phyloP scores from a whole-genome alignment of 2,888 invertebrate genomes.

The Panopea generosa region DNA sequence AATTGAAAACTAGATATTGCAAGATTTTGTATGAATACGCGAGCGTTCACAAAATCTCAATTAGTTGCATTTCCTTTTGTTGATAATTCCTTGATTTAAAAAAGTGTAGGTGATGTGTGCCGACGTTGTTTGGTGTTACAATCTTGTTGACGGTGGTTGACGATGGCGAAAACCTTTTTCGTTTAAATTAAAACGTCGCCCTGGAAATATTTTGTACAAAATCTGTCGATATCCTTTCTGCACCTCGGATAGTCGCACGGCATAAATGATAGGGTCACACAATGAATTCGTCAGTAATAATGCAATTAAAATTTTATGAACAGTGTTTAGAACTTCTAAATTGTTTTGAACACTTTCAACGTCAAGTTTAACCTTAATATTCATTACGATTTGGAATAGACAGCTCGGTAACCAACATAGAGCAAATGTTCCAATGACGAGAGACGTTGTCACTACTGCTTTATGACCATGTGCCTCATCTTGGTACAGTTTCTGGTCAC shows the following conservation, averaged over 20 bases:
- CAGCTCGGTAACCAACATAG: slow-evolving; percentile 76
- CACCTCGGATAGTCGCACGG: slow-evolving; percentile 70
- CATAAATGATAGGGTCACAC: slow-evolving; percentile 76
- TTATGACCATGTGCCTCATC: slow-evolving; percentile 70
- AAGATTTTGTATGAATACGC: too few species aligned
- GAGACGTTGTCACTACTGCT: slow-evolving; percentile 74
- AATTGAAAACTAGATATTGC: too few species aligned
- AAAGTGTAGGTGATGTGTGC: background rate
- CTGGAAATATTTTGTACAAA: slow-evolving; percentile 13
- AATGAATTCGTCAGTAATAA: slow-evolving; percentile 70
- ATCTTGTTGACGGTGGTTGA: too few species aligned
- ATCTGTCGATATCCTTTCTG: slow-evolving; percentile 65
- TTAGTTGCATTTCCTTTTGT: too few species aligned
- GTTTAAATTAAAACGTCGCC: background rate
- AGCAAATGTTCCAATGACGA: slow-evolving; percentile 77
- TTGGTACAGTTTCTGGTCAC: slow-evolving; percentile 43
- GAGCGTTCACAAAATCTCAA: too few species aligned
- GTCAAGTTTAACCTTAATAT: slow-evolving; percentile 14
- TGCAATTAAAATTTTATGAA: slow-evolving; percentile 66
- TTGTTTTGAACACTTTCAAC: background rate
- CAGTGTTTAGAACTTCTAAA: background rate
- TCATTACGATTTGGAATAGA: slow-evolving; percentile 67
- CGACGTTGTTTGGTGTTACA: background rate
- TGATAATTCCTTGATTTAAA: too few species aligned
- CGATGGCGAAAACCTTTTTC: slow-evolving; percentile 7